Percentiles rank a stretch among this genome's conserved stretches.
Evolutionary conservation across 2,113 vertebrate species (phyloP).

Genomic region (Callionymus lyra): DNA sequence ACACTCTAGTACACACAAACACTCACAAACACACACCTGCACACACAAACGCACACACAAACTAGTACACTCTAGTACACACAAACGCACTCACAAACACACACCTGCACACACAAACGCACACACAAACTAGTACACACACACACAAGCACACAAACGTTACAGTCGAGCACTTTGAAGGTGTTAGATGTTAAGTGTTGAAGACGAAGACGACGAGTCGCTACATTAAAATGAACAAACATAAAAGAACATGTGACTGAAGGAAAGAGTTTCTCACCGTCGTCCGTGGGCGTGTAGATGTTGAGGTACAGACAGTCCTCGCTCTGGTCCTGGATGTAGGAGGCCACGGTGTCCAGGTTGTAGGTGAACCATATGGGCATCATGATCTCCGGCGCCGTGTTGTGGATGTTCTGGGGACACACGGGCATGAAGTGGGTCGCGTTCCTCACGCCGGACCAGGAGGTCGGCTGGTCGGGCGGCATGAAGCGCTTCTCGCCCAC

Average conservation of each 20-base stretch:
- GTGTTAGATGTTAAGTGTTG: no score
- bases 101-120: no score
- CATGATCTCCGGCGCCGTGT: constrained; percentile 95
- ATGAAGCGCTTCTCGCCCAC: constrained; percentile 89
- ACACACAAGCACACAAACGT: no score
- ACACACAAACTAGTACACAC: no score
- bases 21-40: no score
- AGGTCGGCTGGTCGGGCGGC: constrained; percentile 84
- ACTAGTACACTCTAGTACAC: no score
- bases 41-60: no score
- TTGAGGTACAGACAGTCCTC: constrained; percentile 91
- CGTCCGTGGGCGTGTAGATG: constrained; percentile 92
- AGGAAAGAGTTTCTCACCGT: constrained; percentile 83
- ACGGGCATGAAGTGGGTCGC: constrained; percentile 94
- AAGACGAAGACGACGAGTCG: no score
- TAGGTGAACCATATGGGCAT: constrained; percentile 98
- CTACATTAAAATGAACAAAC: constrained; percentile 59
- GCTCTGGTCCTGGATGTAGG: constrained; percentile 80
- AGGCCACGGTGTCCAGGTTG: constrained; percentile 95
- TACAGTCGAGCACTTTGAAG: no score
- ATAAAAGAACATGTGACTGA: no score
- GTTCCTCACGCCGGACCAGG: constrained; percentile 88
- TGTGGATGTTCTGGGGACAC: constrained; percentile 95
- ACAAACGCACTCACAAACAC: no score
- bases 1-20: no score